A percentile compares a stretch with the other conserved stretches of the same genome.
These are phyloP conservation scores for Myrmecophaga tridactyla DNA, from an alignment of 2,113 vertebrate genomes.

Conservation along the genomic window DNA sequence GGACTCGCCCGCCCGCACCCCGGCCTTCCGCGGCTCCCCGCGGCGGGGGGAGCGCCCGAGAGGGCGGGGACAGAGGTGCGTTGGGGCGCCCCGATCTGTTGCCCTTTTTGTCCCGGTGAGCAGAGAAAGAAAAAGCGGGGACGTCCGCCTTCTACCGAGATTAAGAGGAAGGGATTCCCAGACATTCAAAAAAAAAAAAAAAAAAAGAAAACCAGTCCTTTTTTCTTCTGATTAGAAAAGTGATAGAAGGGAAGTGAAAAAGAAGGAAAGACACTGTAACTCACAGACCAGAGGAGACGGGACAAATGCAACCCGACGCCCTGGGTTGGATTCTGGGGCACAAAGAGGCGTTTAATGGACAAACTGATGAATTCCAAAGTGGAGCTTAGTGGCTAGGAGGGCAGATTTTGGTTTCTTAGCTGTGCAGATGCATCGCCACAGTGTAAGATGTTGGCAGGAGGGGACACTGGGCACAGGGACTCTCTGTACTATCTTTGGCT, in stretches of 20 bases:
- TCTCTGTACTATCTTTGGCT: background rate
- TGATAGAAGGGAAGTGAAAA: background rate
- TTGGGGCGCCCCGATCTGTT: background rate
- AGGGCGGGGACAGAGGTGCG: too few relatives aligned
- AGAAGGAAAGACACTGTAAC: background rate
- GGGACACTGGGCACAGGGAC: background rate
- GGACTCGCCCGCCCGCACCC: background rate
- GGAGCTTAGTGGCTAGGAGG: background rate
- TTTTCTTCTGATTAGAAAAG: background rate
- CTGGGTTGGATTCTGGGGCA: background rate
- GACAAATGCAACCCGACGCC: background rate
- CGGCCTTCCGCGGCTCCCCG: background rate
- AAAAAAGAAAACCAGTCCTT: background rate
- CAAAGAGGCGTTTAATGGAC: background rate
- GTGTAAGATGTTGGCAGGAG: background rate
- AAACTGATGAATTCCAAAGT: background rate
- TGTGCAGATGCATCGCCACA: background rate
- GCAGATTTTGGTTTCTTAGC: background rate
- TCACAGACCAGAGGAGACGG: background rate
- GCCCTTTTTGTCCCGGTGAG: fast-evolving
- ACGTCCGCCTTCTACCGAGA: background rate
- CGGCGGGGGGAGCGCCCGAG: background rate
- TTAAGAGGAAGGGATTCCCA: background rate
- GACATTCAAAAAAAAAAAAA: background rate
- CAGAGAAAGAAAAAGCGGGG: fast-evolving